Evolutionary conservation across 2,113 vertebrate species (phyloP), one percentile per base, ranked within the genome.

Genomic region (Atrichornis clamosus): DNA sequence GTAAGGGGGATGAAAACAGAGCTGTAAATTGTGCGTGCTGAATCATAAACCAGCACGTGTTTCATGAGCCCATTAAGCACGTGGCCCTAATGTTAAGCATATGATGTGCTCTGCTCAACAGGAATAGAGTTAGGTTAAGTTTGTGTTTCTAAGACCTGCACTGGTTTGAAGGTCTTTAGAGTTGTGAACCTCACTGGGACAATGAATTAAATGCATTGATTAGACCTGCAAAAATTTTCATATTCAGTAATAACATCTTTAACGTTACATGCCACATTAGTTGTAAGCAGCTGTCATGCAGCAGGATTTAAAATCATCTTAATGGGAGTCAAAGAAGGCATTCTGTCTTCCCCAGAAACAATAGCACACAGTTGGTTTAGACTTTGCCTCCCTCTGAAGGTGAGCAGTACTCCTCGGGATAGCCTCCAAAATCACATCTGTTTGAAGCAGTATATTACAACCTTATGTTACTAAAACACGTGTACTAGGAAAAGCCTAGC

Each of bases 361-460:
- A 13, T 12, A 56, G 42, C 41, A 58, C 23, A 16, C 15, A 24
- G 13, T 47, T 65, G 68, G 42, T 33, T 92, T 78, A 46, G 78
- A 39, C 17, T 46, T 78, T 85, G 30, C 44, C 26, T 80, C 55
- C 13, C 17, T 35, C 47, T 7, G 5, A 93, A 97, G 86, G 83
- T 96, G 62, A 83, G 39, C 82, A 47, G 46, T 24, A 27, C 55
- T 75, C 75, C 87, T 92, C 0, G 3, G 76, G 80, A 47, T 6
- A 47, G 53, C 53, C 49, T 93, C 91, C 90, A 94, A 72, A 84
- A 83, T 87, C 73, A 55, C 77, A 93, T 89, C 83, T 95, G 86
- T 72, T 92, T 1, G 4, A 90, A 47, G 62, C 76, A 60, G 39
- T 15, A 1, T 60, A 93, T 95, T 89, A 52, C 74, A 93, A 50